A percentile compares a stretch with the other conserved stretches of the same genome.
Conservation (phyloP, 2,888 invertebrate species). For the Tenthredo mesomela region DNA sequence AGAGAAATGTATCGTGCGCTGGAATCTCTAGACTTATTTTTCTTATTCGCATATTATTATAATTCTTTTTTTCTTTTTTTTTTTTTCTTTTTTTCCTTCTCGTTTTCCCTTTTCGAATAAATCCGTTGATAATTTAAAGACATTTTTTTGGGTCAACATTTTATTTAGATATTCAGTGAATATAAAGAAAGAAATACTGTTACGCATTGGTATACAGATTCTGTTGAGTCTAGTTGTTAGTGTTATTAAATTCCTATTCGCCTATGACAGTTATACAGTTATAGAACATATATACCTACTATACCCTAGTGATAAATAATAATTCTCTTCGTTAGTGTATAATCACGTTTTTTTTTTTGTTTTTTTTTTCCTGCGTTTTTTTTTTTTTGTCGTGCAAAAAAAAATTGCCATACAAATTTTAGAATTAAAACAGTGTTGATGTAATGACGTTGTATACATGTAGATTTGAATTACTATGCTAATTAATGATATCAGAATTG, state of each 20-base stretch:
- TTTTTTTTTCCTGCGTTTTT: too few species aligned
- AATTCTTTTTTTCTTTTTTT: not conserved
- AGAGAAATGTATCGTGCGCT: not conserved
- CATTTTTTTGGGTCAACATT: not conserved
- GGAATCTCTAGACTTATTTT: slow-evolving; percentile 52
- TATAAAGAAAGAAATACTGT: slow-evolving; percentile 19
- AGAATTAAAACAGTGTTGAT: slow-evolving; percentile 12
- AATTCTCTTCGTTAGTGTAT: slow-evolving; percentile 13
- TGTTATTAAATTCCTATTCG: slow-evolving; percentile 53
- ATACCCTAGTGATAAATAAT: slow-evolving; percentile 24
- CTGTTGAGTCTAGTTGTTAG: slow-evolving; percentile 47
- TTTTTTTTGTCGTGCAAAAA: not conserved
- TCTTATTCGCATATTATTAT: slow-evolving; percentile 9
- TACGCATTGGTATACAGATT: slow-evolving; percentile 21
- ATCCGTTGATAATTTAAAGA: not conserved
- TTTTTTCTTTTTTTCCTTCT: not conserved
- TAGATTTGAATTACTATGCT: not conserved
- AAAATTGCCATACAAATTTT: slow-evolving; percentile 13
- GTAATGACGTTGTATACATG: not conserved
- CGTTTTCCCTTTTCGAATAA: not conserved
- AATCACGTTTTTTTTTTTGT: not conserved
- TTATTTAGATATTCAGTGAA: slow-evolving; percentile 14
- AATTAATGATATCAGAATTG: not conserved
- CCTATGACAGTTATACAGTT: slow-evolving; percentile 35
- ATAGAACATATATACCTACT: not conserved